Evolutionary conservation across 2,888 invertebrate genomes (phyloP).

Genomic region (Caenorhabditis sp.): DNA sequence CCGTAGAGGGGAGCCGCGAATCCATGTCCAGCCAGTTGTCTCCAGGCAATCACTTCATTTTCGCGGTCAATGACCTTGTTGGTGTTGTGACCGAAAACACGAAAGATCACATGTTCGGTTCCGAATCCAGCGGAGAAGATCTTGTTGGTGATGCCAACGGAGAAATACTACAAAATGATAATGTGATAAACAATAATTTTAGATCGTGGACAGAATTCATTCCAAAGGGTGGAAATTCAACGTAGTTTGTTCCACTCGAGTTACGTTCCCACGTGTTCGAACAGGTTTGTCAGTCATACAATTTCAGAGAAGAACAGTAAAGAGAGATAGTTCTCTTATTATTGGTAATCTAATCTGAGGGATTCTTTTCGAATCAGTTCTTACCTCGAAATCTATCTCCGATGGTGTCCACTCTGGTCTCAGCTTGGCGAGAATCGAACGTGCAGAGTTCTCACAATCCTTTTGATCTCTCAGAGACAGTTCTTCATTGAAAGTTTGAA

Average conservation of each 20-base stretch:
- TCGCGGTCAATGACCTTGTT: conserved; percentile 82
- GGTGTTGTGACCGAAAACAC: conserved; percentile 83
- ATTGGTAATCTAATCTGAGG: too few species aligned
- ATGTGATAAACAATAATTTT: background rate
- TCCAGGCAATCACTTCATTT: conserved; percentile 77
- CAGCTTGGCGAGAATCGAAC: conserved; percentile 25
- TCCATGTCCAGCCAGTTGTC: conserved; percentile 70
- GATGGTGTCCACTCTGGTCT: conserved; percentile 52
- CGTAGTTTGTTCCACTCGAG: too few species aligned
- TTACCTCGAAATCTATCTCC: conserved; percentile 49
- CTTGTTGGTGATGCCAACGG: conserved; percentile 82
- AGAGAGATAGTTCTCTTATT: too few species aligned
- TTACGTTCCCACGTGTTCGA: too few species aligned
- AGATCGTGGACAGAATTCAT: too few species aligned
- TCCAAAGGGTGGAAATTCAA: too few species aligned
- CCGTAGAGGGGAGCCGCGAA: conserved; percentile 93
- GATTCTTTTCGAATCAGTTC: too few species aligned
- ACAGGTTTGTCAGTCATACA: too few species aligned
- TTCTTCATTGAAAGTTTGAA: conserved; percentile 38
- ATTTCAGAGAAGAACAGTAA: too few species aligned
- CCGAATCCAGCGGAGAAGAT: conserved; percentile 75
- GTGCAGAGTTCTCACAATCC: conserved; percentile 49
- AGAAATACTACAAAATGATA: conserved; percentile 73
- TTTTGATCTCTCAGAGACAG: conserved; percentile 37
- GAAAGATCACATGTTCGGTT: conserved; percentile 77